A percentile compares a stretch with the other conserved stretches of the same genome.
These are phyloP conservation scores for Monochamus saltuarius DNA, from an alignment of 1,140 invertebrate genomes.

Conservation along the genomic window DNA sequence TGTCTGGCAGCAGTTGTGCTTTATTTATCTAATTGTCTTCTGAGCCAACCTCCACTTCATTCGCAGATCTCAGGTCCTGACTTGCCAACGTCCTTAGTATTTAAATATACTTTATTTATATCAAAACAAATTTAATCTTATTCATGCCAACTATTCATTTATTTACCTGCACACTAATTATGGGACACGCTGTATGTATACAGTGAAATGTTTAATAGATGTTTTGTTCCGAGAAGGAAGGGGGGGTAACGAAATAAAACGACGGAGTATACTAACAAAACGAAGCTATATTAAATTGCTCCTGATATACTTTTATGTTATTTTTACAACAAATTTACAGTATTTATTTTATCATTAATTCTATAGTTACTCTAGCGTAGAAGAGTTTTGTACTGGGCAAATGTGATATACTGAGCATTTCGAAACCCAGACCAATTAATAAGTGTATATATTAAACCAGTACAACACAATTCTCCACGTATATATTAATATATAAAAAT, in stretches of 20 bases:
- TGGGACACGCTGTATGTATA: too few relatives aligned
- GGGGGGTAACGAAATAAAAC: conserved; percentile 13
- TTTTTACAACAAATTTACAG: conserved; percentile 21
- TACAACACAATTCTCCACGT: not conserved
- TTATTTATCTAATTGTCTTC: too few relatives aligned
- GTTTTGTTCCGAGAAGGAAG: not conserved
- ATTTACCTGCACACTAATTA: too few relatives aligned
- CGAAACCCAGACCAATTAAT: not conserved
- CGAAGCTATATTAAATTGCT: conserved; percentile 21
- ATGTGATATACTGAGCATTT: not conserved
- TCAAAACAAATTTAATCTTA: too few relatives aligned
- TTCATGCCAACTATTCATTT: too few relatives aligned
- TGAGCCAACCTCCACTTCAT: too few relatives aligned
- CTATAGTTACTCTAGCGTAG: conserved; percentile 6
- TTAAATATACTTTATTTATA: too few relatives aligned
- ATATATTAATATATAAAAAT: conserved; percentile 22
- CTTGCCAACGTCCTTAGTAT: too few relatives aligned
- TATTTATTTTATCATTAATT: conserved; percentile 2
- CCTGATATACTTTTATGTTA: conserved; percentile 14
- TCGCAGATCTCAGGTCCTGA: too few relatives aligned
- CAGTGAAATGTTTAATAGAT: not conserved
- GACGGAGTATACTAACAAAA: conserved; percentile 19
- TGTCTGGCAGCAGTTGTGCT: too few relatives aligned
- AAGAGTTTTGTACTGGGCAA: conserved; percentile 1
- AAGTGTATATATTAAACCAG: not conserved